Percentiles rank a stretch among this genome's conserved stretches.
These are phyloP conservation scores for Poeciliopsis paucimaculata DNA, from an alignment of 2,797 vertebrate genomes.

Conservation along the genomic window DNA sequence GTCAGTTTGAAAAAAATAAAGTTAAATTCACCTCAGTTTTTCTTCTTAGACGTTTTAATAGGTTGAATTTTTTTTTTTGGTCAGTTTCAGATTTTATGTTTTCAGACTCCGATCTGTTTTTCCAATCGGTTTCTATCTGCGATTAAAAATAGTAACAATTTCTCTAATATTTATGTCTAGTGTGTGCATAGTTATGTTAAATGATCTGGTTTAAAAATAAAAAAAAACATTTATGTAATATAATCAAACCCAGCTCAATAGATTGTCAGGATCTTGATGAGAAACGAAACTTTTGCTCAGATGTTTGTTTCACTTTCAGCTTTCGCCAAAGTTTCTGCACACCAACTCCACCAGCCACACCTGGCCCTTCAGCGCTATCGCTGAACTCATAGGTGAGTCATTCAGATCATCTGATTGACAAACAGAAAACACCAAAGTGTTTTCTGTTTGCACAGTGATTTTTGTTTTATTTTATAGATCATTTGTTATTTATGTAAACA, in stretches of 20 bases:
- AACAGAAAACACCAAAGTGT: background rate
- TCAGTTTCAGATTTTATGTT: background rate
- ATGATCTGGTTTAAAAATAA: background rate
- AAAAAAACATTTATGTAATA: background rate
- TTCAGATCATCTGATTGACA: background rate
- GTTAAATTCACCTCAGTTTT: background rate
- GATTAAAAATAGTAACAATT: background rate
- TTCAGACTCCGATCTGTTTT: background rate
- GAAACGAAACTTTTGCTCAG: background rate
- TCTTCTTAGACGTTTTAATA: background rate
- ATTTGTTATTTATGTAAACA: no score
- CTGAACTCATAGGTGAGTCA: conserved; percentile 95
- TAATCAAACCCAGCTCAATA: background rate
- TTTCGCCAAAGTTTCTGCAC: conserved; percentile 92
- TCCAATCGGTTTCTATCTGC: background rate
- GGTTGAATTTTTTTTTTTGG: background rate
- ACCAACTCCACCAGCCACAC: conserved; percentile 98
- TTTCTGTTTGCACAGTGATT: background rate
- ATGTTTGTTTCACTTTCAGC: conserved; percentile 75
- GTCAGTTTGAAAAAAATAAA: background rate
- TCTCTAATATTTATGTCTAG: background rate
- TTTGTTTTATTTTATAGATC: no score
- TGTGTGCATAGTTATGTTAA: background rate
- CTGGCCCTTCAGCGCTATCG: conserved; percentile 95
- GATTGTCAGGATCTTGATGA: background rate